These are phyloP conservation scores for Neofelis nebulosa DNA, from an alignment of 2,113 vertebrate genomes.

Conservation along the genomic window DNA sequence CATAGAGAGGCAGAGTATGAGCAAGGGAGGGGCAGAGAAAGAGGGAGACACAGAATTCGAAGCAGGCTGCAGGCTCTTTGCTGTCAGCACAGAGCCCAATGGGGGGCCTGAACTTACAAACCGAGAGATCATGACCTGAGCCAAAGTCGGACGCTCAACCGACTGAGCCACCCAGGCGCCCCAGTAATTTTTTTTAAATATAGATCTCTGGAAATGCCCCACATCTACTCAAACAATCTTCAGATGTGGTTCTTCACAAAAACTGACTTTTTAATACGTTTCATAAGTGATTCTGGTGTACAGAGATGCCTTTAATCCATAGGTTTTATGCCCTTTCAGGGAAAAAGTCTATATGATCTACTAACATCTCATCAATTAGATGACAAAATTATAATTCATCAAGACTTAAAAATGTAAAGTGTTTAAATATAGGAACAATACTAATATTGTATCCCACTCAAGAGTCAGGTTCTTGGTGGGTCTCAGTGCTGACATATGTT, in stretches of 20 bases:
- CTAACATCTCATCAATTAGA: background rate
- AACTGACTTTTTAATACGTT: background rate
- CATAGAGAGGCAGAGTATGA: too few species aligned
- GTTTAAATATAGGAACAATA: too few species aligned
- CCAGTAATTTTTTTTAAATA: background rate
- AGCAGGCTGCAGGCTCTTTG: too few species aligned
- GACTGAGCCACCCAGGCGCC: too few species aligned
- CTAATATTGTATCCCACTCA: background rate
- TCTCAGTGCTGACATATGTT: background rate
- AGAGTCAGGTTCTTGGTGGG: background rate
- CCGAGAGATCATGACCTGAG: too few species aligned
- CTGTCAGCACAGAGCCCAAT: too few species aligned
- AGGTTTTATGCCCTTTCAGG: background rate
- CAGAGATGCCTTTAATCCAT: background rate
- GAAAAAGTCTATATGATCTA: background rate
- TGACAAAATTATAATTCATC: background rate
- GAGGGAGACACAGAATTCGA: too few species aligned
- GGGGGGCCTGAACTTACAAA: too few species aligned
- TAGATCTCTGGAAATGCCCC: background rate
- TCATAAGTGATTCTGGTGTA: background rate
- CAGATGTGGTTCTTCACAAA: background rate
- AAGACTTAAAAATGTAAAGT: background rate
- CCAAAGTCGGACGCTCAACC: too few species aligned
- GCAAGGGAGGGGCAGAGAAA: too few species aligned
- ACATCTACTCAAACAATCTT: background rate